A percentile compares a stretch with the other conserved stretches of the same genome.
Evolutionary conservation across 2,113 vertebrate genomes (phyloP).

Genomic region (Lichenostomus cassidix): DNA sequence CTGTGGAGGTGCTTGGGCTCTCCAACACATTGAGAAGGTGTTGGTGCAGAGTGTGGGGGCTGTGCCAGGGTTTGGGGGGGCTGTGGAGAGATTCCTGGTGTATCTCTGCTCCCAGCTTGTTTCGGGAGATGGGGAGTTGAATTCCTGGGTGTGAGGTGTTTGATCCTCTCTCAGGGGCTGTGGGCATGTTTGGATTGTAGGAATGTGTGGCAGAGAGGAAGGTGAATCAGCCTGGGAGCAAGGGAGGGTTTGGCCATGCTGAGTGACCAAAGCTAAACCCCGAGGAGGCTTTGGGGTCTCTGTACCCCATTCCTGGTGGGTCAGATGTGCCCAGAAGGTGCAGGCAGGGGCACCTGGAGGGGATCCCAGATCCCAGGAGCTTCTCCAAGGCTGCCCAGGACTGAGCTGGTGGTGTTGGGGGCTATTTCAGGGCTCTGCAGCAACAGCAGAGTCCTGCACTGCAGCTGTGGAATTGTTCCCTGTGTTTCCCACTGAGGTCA

Average conservation of each 20-base stretch:
- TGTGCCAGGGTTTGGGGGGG: not conserved
- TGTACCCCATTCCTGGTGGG: not conserved
- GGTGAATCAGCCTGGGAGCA: not conserved
- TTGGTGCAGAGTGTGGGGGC: not conserved
- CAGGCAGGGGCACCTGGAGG: not conserved
- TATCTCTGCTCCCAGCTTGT: not conserved
- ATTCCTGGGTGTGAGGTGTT: not conserved
- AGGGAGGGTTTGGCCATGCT: not conserved
- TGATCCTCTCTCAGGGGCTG: not conserved
- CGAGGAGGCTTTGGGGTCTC: not conserved
- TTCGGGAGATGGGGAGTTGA: not conserved
- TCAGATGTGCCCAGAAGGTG: not conserved
- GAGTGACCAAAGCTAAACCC: not conserved
- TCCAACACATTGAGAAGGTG: rapidly evolving
- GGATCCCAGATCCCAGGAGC: not conserved
- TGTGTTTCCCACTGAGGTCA: not conserved
- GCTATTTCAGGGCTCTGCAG: not conserved
- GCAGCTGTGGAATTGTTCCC: not conserved
- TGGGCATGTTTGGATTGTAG: not conserved
- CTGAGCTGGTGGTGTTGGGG: not conserved
- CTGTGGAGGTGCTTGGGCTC: not conserved
- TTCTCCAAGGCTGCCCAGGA: not conserved
- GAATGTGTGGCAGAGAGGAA: not conserved
- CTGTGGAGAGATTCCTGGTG: not conserved
- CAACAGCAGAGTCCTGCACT: not conserved